A percentile compares a stretch with the other conserved stretches of the same genome.
Evolutionary conservation across 30 jellyfish, hydroid and myxozoan genomes (phyloP).

Genomic region (Turritopsis dohrnii): DNA sequence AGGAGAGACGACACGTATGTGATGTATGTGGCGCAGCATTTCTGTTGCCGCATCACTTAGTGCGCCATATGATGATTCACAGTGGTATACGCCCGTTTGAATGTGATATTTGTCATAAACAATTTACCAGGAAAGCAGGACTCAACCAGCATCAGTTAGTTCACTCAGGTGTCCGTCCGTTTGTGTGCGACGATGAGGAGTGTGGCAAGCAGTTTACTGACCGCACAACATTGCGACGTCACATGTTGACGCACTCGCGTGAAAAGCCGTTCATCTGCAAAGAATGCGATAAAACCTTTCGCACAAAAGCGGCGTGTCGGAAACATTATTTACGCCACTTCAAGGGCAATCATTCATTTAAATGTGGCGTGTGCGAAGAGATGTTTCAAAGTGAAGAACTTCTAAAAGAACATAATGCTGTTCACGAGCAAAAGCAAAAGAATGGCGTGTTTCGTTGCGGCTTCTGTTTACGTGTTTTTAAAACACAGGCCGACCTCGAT

Average conservation of each 20-base stretch:
- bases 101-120: constrained; percentile 28
- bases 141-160: constrained; percentile 23
- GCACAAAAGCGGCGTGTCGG: constrained; percentile 34
- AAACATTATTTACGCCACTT: constrained; percentile 32
- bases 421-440: constrained; percentile 18
- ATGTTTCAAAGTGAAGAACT: constrained; percentile 17
- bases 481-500: constrained; percentile 24
- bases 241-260: constrained; percentile 30
- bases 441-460: constrained; percentile 25
- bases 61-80: constrained; percentile 24
- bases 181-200: constrained; percentile 15
- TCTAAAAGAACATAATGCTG: neutral
- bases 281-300: constrained; percentile 38
- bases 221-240: constrained; percentile 29
- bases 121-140: constrained; percentile 33
- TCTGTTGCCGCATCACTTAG: constrained; percentile 31
- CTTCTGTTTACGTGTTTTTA: constrained; percentile 34
- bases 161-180: constrained; percentile 32
- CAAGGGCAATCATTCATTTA: constrained; percentile 6
- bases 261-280: constrained; percentile 36
- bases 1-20: constrained; percentile 32
- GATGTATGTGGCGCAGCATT: constrained; percentile 35
- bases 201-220: constrained; percentile 31
- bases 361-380: constrained; percentile 36
- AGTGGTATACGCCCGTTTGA: constrained; percentile 31